Evolutionary conservation across 2,113 vertebrate species (phyloP), one percentile per base, ranked within the genome.

Genomic region (Galeopterus variegatus): DNA sequence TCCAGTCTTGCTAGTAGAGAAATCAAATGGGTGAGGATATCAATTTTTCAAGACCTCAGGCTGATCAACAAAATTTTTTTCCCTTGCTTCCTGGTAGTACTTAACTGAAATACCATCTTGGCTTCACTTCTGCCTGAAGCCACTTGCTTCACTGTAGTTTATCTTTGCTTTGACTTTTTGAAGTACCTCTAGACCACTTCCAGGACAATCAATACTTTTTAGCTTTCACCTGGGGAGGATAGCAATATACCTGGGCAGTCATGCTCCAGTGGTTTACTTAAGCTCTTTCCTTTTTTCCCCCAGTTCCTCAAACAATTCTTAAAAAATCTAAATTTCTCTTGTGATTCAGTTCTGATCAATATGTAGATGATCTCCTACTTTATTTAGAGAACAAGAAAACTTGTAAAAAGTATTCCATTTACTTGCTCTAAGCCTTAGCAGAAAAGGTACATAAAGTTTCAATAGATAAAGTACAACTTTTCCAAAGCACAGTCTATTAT

Each of bases 381-480:
- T 45, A 21, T 86, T 93, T 19, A 33, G 48, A 92, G 45, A 52
- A 77, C 4, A 65, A 58, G 50, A 41, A 91, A 41, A 3, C 54
- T 31, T 84, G 12, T 62, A n/a, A 81, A 90, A 83, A 64, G 56
- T 2, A 4, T 31, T 79, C 17, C 41, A 50, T 87, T 31, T 93
- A 80, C 17, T 80, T 70, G 48, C 70, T 89, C 52, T 73, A 76
- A 65, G 73, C 36, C 15, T 89, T 72, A 84, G 60, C 28, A 89
- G 48, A 82, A 94, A 73, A 58, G 18, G 26, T 23, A 92, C 64
- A n/a, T 65, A 85, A 85, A 76, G 13, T 62, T 88, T 76, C 86
- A 62, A 72, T 48, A 67, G 28, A 75, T 56, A 56, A 64, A 45
- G 54, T 77, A 41, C 69, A 69, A 33, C 6, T 77, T 93, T 93